A percentile compares a stretch with the other conserved stretches of the same genome.
These are phyloP conservation scores for Acrobasis suavella DNA, from an alignment of 2,888 invertebrate genomes.

Conservation along the genomic window DNA sequence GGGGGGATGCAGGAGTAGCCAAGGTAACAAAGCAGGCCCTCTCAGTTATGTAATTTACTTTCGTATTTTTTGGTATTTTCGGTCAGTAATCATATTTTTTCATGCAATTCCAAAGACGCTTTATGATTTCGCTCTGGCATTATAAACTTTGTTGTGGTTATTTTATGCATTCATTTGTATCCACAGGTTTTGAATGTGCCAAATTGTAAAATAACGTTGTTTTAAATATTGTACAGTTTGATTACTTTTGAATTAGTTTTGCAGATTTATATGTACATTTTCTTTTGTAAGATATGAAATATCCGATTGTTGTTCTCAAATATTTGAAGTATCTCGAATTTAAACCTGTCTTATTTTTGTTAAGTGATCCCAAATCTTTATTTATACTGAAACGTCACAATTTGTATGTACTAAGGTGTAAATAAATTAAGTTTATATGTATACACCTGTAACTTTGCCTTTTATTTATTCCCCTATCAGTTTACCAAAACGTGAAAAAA, in stretches of 20 bases:
- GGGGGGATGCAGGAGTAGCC: too few species aligned
- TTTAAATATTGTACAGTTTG: slow-evolving; percentile 42
- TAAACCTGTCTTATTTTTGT: slow-evolving; percentile 21
- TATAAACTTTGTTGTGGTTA: slow-evolving; percentile 30
- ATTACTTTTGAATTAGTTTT: slow-evolving; percentile 37
- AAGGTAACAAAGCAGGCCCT: too few species aligned
- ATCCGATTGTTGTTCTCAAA: slow-evolving; percentile 23
- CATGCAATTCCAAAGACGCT: slow-evolving; percentile 58
- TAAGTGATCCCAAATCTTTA: slow-evolving; percentile 50
- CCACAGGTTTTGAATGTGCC: slow-evolving; percentile 58
- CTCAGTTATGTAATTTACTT: too few species aligned
- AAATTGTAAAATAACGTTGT: slow-evolving; percentile 61
- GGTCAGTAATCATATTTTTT: slow-evolving; percentile 61
- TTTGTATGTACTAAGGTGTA: slow-evolving; percentile 76
- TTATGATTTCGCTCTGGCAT: slow-evolving; percentile 41
- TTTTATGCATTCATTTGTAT: slow-evolving; percentile 21
- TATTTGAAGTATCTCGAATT: slow-evolving; percentile 30
- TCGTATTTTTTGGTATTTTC: slow-evolving; percentile 34
- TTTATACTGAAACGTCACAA: slow-evolving; percentile 74
- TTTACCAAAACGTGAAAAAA: too few species aligned
- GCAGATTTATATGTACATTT: slow-evolving; percentile 27
- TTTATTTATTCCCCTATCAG: slow-evolving; percentile 44
- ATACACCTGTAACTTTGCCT: slow-evolving; percentile 72
- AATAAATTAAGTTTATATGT: slow-evolving; percentile 81
- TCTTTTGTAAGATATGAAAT: slow-evolving; percentile 14